Evolutionary conservation across 2,888 invertebrate species (phyloP), one percentile per base, ranked within the genome.

Genomic region (Cenopis cana): DNA sequence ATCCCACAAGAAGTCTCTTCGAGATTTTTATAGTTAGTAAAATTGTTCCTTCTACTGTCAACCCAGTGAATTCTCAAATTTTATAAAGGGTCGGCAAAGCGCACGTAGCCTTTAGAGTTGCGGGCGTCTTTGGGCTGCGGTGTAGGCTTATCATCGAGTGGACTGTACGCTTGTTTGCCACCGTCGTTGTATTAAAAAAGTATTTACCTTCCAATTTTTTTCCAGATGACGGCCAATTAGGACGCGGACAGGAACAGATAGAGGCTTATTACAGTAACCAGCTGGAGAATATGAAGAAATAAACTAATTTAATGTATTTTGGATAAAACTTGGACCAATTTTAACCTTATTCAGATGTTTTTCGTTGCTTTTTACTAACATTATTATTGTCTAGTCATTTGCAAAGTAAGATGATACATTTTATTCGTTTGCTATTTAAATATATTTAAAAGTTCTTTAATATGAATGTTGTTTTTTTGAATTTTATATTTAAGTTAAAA

Each of bases 231-330:
- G 79, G 78, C 36, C 78, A 82, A 69, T 69, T 75, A 33, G 76
- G 77, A 71, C 59, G 76, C 36, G 76, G 73, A 17, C 82, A 81
- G 76, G 82, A 82, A 57, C 71, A 71, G 75, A 78, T 80, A 57
- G 86, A 88, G 73, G 75, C 79, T 20, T 82, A 79, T 62, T 88
- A 82, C 69, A 82, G 79, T 60, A 85, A 83, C 69, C 85, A 83
- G 33, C 78, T 82, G 59, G 79, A 82, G 62, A 86, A 82, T 69
- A 85, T 86, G 86, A 83, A 85, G 74, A 79, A 78, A 79, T 81
- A 73, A 78, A 41, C 5, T 8, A 20, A 64, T 17, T 46, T 29
- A 18, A 38, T 17, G 18, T 52, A 5, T 14, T 11, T 54, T 24
- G 1, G 29, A n/a, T 52, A 6, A 18, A 49, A n/a, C 12, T 3